Evolutionary conservation across 2,888 invertebrate genomes (phyloP), one percentile per base, ranked within the genome.

Genomic region (Horisme vitalbata): DNA sequence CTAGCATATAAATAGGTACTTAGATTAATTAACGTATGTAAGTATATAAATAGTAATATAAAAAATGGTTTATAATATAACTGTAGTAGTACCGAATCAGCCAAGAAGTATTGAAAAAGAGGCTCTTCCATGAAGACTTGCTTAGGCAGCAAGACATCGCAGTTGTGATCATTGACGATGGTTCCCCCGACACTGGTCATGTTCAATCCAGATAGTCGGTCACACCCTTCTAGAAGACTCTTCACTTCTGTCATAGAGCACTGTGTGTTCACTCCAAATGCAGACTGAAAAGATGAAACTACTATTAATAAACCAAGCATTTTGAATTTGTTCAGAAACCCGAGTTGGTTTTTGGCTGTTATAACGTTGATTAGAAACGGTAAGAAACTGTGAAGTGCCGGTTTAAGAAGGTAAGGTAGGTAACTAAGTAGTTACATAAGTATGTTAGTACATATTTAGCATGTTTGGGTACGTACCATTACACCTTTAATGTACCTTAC

Each of bases 121-220:
- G 90, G 90, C 54, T 90, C 88, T 44, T 89, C 88, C 9, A 71
- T 59, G 50, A 90, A 90, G 2, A 87, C 86, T 71, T 86, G 84
- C 52, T 87, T 89, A 0, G 89, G 89, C 4, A 89, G 63, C 9
- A 89, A 54, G 2, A 86, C 78, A 55, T 88, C 88, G 46, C 90
- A 90, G 44, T 90, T 90, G 52, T 89, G 87, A 28, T 90, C 88
- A 41, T 88, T 82, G 3, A 89, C 75, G 12, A 88, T 78, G 0
- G 88, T 89, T 0, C 88, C 90, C 1, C 86, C 87, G 0, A 79
- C 68, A 34, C 74, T 83, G 0, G 84, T 88, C 10, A 90, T 54
- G 49, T 86, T 86, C n/a, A 90, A 52, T 1, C 88, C 89, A 7
- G 57, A 59, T 28, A 90, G 55, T 2, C 75, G 67, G 20, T 83